Evolutionary conservation across 2,113 vertebrate species (phyloP).

Genomic region (Kryptolebias marmoratus): DNA sequence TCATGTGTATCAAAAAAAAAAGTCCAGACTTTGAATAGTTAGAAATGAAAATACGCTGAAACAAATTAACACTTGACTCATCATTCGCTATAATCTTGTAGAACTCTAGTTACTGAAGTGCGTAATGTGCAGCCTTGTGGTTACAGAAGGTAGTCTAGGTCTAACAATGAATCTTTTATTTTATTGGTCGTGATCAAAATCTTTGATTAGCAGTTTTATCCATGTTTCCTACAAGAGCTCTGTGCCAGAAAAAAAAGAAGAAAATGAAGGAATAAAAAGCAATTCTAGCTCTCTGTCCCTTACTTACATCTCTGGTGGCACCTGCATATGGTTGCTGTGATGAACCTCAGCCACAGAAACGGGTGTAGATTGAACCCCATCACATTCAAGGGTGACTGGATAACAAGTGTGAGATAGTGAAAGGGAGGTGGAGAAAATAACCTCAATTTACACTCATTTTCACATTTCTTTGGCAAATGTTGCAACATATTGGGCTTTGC

Average conservation of each 20-base stretch:
- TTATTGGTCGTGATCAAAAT: neutral
- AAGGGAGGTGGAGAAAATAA: constrained; percentile 78
- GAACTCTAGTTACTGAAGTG: neutral
- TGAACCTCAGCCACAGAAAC: constrained; percentile 44
- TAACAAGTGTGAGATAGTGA: constrained; percentile 77
- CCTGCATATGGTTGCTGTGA: constrained; percentile 36
- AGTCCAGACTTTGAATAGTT: neutral
- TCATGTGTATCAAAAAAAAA: too few relatives aligned
- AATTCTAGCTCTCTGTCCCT: constrained; percentile 33
- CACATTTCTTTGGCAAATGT: constrained; percentile 84
- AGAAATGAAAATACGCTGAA: neutral
- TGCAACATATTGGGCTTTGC: constrained; percentile 79
- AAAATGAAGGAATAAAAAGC: constrained; percentile 30
- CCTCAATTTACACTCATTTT: constrained; percentile 87
- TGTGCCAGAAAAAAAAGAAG: neutral
- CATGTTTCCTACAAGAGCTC: constrained; percentile 8
- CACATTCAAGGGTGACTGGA: constrained; percentile 65
- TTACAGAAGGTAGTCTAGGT: neutral
- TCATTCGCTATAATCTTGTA: neutral
- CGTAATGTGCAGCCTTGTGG: neutral
- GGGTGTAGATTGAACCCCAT: constrained; percentile 50
- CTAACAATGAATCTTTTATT: neutral
- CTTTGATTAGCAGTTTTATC: neutral
- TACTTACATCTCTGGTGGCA: constrained; percentile 48
- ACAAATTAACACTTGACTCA: constrained; percentile 8